Evolutionary conservation across 2,888 invertebrate genomes (phyloP).

Genomic region (Epirrhoe alternata): DNA sequence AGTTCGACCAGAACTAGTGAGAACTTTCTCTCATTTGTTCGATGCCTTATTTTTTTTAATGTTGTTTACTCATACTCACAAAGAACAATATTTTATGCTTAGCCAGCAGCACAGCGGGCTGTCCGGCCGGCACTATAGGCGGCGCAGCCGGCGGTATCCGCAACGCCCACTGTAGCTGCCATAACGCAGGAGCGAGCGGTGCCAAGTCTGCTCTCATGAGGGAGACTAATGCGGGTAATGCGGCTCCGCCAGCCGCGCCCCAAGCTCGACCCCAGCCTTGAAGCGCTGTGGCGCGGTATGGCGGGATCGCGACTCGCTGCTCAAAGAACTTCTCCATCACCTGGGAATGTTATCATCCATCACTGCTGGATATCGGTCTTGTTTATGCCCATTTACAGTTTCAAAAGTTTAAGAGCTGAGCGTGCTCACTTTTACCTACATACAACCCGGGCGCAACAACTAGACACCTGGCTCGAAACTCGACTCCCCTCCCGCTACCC

Average conservation of each 20-base stretch:
- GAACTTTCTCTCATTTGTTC: too few species aligned
- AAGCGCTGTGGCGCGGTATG: slow-evolving; percentile 95
- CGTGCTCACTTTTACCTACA: too few species aligned
- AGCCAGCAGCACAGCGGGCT: slow-evolving; percentile 93
- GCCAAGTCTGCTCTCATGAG: slow-evolving; percentile 89
- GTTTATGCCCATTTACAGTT: too few species aligned
- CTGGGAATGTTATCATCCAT: slow-evolving; percentile 64
- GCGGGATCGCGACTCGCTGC: slow-evolving; percentile 93
- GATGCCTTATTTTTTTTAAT: too few species aligned
- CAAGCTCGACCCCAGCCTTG: slow-evolving; percentile 94
- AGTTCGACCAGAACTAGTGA: too few species aligned
- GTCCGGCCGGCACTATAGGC: slow-evolving; percentile 95
- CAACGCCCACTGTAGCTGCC: slow-evolving; percentile 96
- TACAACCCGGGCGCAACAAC: too few species aligned
- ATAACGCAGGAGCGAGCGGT: slow-evolving; percentile 86
- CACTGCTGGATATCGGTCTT: too few species aligned
- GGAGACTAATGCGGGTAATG: slow-evolving; percentile 96
- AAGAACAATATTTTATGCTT: slow-evolving; percentile 96
- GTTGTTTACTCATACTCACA: slow-evolving; percentile 83
- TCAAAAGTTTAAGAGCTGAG: too few species aligned
- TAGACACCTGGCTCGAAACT: too few species aligned
- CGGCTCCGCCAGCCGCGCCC: slow-evolving; percentile 93
- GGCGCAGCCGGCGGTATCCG: slow-evolving; percentile 95
- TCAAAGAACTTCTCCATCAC: slow-evolving; percentile 97
- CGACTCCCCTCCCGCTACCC: too few species aligned